Conservation (phyloP, 2,888 invertebrate species). For the Eugnorisma glareosa region DNA sequence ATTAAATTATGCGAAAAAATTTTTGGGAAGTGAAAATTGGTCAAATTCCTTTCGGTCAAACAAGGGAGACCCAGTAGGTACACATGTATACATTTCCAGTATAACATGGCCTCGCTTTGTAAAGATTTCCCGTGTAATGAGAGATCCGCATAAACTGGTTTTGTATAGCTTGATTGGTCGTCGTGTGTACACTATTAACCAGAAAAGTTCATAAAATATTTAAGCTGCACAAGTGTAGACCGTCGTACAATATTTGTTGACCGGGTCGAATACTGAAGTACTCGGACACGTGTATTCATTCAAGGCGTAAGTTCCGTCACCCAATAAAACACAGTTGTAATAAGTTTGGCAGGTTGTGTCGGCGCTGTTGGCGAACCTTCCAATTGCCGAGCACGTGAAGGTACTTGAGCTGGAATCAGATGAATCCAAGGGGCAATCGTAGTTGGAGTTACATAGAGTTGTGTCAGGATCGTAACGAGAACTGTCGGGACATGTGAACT, state of each 20-base stretch:
- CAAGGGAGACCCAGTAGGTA: too few species aligned
- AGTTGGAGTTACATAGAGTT: constrained; percentile 49
- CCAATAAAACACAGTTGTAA: constrained; percentile 68
- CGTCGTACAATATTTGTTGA: constrained; percentile 70
- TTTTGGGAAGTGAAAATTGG: too few species aligned
- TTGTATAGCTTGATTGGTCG: too few species aligned
- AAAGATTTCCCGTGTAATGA: too few species aligned
- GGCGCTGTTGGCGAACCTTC: constrained; percentile 69
- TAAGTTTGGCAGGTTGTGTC: constrained; percentile 74
- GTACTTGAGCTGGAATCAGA: constrained; percentile 15
- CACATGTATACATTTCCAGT: too few species aligned
- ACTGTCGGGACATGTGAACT: not conserved
- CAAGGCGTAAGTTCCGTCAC: constrained; percentile 65
- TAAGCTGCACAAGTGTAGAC: constrained; percentile 63
- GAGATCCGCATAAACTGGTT: too few species aligned
- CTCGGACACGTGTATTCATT: constrained; percentile 72
- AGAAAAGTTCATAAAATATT: not conserved
- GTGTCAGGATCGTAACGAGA: constrained; percentile 47
- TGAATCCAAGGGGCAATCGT: constrained; percentile 33
- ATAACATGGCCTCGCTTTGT: too few species aligned
- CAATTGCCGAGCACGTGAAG: constrained; percentile 39
- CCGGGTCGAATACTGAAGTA: constrained; percentile 74
- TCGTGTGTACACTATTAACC: not conserved
- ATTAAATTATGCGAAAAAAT: too few species aligned
- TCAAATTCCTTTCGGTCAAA: too few species aligned